Evolutionary conservation across 2,113 vertebrate species (phyloP).

Genomic region (Paradisaea rubra): DNA sequence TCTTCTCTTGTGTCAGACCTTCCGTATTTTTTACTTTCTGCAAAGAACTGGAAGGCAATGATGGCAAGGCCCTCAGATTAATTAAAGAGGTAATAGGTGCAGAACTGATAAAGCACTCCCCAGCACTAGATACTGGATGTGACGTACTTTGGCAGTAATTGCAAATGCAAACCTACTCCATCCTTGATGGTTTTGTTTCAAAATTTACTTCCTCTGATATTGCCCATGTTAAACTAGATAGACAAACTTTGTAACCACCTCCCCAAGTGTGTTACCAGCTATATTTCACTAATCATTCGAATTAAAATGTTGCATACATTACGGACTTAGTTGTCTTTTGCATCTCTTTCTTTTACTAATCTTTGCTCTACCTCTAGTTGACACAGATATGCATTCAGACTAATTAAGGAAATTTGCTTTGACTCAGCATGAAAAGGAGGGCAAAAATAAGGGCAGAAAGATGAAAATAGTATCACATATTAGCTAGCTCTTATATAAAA

Average conservation of each 20-base stretch:
- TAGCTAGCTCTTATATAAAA: background rate
- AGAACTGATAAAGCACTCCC: background rate
- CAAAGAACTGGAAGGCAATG: background rate
- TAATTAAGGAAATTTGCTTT: background rate
- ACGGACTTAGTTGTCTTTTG: background rate
- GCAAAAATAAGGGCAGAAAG: background rate
- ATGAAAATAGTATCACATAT: background rate
- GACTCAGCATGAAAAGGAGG: background rate
- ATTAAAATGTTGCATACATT: background rate
- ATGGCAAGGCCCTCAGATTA: background rate
- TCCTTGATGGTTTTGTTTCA: background rate
- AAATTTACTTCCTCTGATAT: background rate
- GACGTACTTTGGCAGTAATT: background rate
- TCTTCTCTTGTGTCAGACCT: background rate
- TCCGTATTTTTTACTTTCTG: background rate
- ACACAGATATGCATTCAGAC: background rate
- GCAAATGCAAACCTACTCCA: background rate
- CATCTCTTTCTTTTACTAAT: background rate
- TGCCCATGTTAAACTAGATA: background rate
- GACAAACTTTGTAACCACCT: background rate
- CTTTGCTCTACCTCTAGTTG: background rate
- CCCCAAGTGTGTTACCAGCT: background rate
- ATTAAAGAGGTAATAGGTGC: background rate
- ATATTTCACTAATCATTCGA: background rate
- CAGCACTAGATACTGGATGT: background rate